Percentiles rank a stretch among this genome's conserved stretches.
Conservation (phyloP, 2,113 vertebrate species). For the Lepisosteus osseus region DNA sequence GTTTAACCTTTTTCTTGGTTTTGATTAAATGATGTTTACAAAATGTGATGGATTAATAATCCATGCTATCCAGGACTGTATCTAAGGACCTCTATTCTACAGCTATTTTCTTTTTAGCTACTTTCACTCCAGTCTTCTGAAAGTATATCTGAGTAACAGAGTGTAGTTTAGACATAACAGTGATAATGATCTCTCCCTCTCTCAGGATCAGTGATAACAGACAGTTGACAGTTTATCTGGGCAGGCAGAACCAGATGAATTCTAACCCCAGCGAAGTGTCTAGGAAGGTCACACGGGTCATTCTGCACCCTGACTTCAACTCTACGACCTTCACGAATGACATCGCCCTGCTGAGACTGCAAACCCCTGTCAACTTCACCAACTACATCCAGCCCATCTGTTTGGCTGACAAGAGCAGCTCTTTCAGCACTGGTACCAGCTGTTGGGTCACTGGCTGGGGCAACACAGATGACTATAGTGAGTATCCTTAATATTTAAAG, state of each 20-base stretch:
- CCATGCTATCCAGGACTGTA: too few relatives aligned
- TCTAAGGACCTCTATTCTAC: too few relatives aligned
- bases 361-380: conserved; percentile 13
- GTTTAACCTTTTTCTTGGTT: too few relatives aligned
- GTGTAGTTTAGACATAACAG: too few relatives aligned
- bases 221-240: too few relatives aligned
- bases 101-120: too few relatives aligned
- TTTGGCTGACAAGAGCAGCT: conserved; percentile 39
- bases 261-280: background rate
- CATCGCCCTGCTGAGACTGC: conserved; percentile 48
- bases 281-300: background rate
- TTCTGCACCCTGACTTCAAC: conserved; percentile 33
- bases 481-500: background rate
- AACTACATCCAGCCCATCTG: conserved; percentile 53
- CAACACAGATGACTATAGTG: background rate
- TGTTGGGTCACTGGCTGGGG: conserved; percentile 65
- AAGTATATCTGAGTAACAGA: too few relatives aligned
- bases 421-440: conserved; percentile 46
- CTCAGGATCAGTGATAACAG: too few relatives aligned
- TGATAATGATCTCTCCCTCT: background rate
- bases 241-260: background rate
- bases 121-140: too few relatives aligned
- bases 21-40: too few relatives aligned
- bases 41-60: too few relatives aligned
- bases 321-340: conserved; percentile 45